Percentiles rank a stretch among this genome's conserved stretches.
Evolutionary conservation across 2,888 invertebrate genomes (phyloP).

Genomic region (Vandiemenella viatica): DNA sequence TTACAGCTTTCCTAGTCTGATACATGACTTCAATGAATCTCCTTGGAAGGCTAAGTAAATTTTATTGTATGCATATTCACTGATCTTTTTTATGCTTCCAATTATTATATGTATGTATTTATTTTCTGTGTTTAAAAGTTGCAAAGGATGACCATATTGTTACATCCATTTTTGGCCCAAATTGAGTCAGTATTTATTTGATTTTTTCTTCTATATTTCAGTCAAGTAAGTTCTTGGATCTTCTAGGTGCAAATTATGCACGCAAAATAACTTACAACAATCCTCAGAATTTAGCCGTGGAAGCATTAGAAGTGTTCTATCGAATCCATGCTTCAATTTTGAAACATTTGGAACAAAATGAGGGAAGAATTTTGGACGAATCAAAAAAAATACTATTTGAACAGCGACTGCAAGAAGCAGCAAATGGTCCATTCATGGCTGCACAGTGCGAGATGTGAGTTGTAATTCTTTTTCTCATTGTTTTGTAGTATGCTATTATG

Average conservation of each 20-base stretch:
- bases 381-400: slow-evolving; percentile 41
- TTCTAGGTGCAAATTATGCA: slow-evolving; percentile 57
- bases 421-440: slow-evolving; percentile 30
- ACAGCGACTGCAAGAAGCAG: slow-evolving; percentile 36
- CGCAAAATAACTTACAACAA: slow-evolving; percentile 70
- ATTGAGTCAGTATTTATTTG: too few species aligned
- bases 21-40: too few species aligned
- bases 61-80: too few species aligned
- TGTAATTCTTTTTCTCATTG: background rate
- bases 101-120: too few species aligned
- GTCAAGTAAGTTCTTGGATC: slow-evolving; percentile 1
- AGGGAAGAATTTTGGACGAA: slow-evolving; percentile 36
- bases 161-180: too few species aligned
- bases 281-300: slow-evolving; percentile 70
- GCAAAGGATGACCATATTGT: too few species aligned
- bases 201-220: background rate
- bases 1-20: too few species aligned
- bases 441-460: background rate
- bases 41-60: too few species aligned
- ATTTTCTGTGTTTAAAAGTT: too few species aligned
- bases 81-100: too few species aligned
- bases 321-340: slow-evolving; percentile 79
- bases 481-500: too few species aligned
- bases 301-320: slow-evolving; percentile 74
- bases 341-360: slow-evolving; percentile 66